Base-by-base conservation (phyloP, 2,888 invertebrate species). In the Polymixis lichenea region DNA sequence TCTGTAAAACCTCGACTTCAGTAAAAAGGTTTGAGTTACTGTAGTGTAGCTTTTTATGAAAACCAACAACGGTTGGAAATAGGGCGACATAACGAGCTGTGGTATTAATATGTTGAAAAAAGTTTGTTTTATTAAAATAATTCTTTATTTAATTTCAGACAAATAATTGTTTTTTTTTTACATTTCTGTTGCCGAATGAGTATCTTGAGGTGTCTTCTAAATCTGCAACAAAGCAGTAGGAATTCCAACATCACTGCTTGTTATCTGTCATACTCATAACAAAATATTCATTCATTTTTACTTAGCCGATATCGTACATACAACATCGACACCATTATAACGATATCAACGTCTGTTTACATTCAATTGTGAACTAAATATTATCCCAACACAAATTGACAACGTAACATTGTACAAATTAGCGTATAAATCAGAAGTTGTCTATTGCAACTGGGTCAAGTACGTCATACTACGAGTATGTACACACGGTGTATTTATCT, bases 391-490 rank as follows among this genome's bases (percentile, higher is more conserved):
- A 38, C 28, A 62, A 75, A 70, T 70, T 82, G 69, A 67, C 77
- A 69, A 46, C 58, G 60, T 77, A 69, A 66, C 62, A 70, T 76
- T 75, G 58, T 76, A 75, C 73, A 65, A 77, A 78, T 83, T 85
- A 82, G 72, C 70, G 75, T 49, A 76, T 69, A 76, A 81, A 86
- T 83, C 76, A 75, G 66, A 78, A 86, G 69, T 67, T 72, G 80
- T 76, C 72, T 22, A 72, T 72, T 72, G 64, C 38, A 82, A 84
- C 53, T 86, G 13, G 84, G 87, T 87, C 88, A 86, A 87, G 87
- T 86, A 86, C 79, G 61, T 66, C 46, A 69, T 67, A 74, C 38
- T 61, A n/a, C 28, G n/a, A 62, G 22, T 56, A 58, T 32, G 22
- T 64, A 13, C 69, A 46, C 6, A 67, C 67, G n/a, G 13, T 62